A percentile compares a stretch with the other conserved stretches of the same genome.
Conservation (phyloP, 2,113 vertebrate species). For the Motacilla tschutschensis region DNA sequence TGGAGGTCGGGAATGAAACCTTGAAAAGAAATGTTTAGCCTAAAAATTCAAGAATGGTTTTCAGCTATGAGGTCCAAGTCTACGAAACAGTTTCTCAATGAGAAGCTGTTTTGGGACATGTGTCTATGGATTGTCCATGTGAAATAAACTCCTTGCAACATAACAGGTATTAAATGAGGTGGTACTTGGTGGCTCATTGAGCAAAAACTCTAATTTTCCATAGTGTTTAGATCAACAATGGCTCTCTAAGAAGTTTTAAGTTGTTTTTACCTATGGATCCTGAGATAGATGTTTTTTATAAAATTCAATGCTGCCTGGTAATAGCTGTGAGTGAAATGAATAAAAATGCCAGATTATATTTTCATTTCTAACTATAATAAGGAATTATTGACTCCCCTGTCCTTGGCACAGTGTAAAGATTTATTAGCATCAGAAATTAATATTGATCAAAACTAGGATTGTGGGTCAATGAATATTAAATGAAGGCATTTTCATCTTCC, state of each 20-base stretch:
- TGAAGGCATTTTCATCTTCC: conserved; percentile 1
- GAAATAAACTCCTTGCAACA: background rate
- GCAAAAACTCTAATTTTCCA: background rate
- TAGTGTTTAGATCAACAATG: background rate
- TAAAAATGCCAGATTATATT: background rate
- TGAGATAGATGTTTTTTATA: background rate
- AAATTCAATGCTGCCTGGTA: background rate
- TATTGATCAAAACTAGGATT: conserved; percentile 44
- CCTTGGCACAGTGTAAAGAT: conserved; percentile 27
- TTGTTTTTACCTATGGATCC: background rate
- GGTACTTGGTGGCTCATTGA: background rate
- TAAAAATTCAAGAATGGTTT: background rate
- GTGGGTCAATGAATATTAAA: conserved; percentile 29
- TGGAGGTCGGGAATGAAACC: background rate
- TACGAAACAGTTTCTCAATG: background rate
- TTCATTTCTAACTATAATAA: background rate
- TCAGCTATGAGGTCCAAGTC: background rate
- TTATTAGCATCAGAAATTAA: conserved; percentile 38
- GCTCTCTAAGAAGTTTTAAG: background rate
- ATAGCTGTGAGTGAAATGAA: background rate
- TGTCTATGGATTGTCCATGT: background rate
- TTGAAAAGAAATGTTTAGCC: background rate
- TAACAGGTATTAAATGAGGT: background rate
- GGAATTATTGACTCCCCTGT: conserved; percentile 32
- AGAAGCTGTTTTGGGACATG: background rate